These are phyloP conservation scores for Gadus macrocephalus DNA, from an alignment of 2,113 vertebrate species.

Conservation along the genomic window DNA sequence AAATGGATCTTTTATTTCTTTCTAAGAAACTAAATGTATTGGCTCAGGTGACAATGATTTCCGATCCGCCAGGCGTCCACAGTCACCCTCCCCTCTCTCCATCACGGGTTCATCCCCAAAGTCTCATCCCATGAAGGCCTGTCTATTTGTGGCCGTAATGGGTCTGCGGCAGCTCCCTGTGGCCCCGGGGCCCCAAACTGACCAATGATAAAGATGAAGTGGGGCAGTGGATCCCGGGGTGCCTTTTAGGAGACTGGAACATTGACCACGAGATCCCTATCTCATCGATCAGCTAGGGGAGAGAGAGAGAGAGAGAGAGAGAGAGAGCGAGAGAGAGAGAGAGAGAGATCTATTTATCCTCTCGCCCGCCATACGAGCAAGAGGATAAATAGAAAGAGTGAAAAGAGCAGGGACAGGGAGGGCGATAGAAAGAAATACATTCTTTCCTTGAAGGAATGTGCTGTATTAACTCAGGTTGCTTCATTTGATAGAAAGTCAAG, in stretches of 20 bases:
- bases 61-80: neutral
- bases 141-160: constrained; percentile 60
- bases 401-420: no score
- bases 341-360: no score
- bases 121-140: constrained; percentile 36
- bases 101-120: constrained; percentile 20
- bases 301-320: no score
- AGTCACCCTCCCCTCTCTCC: constrained; percentile 15
- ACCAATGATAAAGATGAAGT: constrained; percentile 64
- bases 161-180: constrained; percentile 46
- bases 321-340: no score
- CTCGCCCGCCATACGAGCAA: no score
- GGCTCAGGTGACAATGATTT: neutral
- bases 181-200: constrained; percentile 39
- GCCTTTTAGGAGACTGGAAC: constrained; percentile 61
- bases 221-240: constrained; percentile 47
- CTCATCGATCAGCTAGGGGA: constrained; percentile 54
- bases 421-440: no score
- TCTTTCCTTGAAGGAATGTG: no score
- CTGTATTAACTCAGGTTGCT: no score
- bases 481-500: no score
- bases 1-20: neutral
- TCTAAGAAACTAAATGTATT: neutral
- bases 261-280: constrained; percentile 63
- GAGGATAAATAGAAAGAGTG: no score